Conservation (phyloP, 2,113 vertebrate genomes). For the Marcusenius ussheri region DNA sequence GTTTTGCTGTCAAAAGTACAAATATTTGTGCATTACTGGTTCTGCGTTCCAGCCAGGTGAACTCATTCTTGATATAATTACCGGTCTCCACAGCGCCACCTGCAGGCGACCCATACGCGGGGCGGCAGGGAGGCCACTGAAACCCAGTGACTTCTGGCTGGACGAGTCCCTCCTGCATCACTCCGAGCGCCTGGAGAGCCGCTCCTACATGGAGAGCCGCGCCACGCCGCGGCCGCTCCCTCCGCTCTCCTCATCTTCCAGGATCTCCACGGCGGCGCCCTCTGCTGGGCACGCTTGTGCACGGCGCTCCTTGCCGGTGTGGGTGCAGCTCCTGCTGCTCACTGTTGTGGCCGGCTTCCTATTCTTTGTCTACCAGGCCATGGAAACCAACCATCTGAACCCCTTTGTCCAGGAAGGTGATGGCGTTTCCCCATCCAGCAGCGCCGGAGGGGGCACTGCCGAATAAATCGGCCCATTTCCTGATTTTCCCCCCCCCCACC, state of each 20-base stretch:
- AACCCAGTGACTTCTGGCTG: conserved; percentile 64
- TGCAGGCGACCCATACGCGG: conserved; percentile 86
- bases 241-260: conserved; percentile 7
- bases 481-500: background rate
- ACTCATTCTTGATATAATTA: background rate
- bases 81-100: conserved; percentile 66
- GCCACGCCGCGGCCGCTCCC: conserved; percentile 28
- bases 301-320: conserved; percentile 61
- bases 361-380: conserved; percentile 84
- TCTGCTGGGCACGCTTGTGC: conserved; percentile 29
- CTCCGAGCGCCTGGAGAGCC: conserved; percentile 35
- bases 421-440: background rate
- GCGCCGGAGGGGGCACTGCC: background rate
- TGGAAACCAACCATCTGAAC: conserved; percentile 82
- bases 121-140: conserved; percentile 75
- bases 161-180: conserved; percentile 52
- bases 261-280: conserved; percentile 23
- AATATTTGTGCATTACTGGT: background rate
- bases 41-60: background rate
- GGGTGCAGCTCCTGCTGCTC: conserved; percentile 82
- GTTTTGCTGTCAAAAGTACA: background rate
- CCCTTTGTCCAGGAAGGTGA: conserved; percentile 50
- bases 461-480: conserved; percentile 27
- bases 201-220: conserved; percentile 43
- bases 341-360: conserved; percentile 66